Evolutionary conservation across 1,140 invertebrate species (phyloP), one percentile per base, ranked within the genome.

Genomic region (Macrobrachium rosenbergii): DNA sequence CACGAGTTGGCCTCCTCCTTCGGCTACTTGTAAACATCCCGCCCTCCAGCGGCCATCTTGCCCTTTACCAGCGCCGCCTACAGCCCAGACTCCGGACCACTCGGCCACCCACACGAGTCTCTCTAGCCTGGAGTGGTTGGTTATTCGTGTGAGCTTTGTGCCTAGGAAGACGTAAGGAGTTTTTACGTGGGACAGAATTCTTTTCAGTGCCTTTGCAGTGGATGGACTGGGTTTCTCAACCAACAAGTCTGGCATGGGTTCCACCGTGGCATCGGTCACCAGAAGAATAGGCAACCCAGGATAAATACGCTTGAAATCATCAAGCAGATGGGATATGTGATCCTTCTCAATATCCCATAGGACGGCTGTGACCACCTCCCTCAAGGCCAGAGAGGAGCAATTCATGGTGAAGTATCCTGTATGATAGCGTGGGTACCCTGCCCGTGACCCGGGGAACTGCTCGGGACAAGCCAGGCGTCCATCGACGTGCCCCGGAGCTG

Each of bases 101-200:
- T 88, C 87, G 6, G 87, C 87, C 87, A 81, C 87, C 87, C 87
- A 85, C 82, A 88, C 64, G 21, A 88, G 82, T 63, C 87, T 69
- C 82, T 88, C 87, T 64, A 88, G 63, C 21, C 83, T 67, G 5
- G 87, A 73, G 28, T 88, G 85, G 28, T 80, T 37, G 16, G 78
- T 87, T 7, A 87, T 19, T 60, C 82, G 85, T 10, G 85, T 43
- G 0, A 87, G 45, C 7, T 63, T 67, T 12, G 85, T 69, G 19
- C 78, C 85, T 43, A 87, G 85, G 5, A 87, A 43, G 23, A 87
- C 85, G 52, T 87, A 87, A 8, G 85, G 85, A n/a, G 85, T 87
- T 17, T 52, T 87, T 37, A 87, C 85, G 12, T 58, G 78, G 12
- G 23, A 62, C 43, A 87, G 59, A 8, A 62, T 28, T 28, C 60